Evolutionary conservation across 2,113 vertebrate species (phyloP).

Genomic region (Scopus umbretta): DNA sequence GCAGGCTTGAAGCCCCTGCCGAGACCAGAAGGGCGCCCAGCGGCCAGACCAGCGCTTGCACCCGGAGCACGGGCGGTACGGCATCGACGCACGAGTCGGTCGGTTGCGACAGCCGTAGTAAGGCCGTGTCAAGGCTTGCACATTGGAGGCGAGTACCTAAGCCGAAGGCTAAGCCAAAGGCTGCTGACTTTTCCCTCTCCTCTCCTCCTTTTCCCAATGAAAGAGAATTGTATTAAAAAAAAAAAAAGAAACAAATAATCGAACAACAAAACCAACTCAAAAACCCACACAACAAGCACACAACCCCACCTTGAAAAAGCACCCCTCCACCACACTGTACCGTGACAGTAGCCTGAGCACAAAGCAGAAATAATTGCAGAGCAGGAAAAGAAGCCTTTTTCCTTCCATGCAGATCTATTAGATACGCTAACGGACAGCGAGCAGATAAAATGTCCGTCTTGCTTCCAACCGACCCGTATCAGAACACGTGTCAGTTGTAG

Average conservation of each 20-base stretch:
- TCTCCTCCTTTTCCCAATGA: not conserved
- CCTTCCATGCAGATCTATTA: not conserved
- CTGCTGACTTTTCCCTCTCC: not conserved
- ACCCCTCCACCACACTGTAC: no score
- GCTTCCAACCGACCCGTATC: not conserved
- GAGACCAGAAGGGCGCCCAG: no score
- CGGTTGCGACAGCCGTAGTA: accelerated
- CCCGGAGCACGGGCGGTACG: not conserved
- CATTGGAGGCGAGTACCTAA: accelerated
- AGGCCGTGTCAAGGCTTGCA: not conserved
- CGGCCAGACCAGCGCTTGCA: not conserved
- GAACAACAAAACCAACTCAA: not conserved
- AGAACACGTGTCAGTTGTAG: no score
- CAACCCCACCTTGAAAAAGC: not conserved
- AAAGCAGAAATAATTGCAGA: not conserved
- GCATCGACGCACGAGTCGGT: not conserved
- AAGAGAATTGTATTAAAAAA: not conserved
- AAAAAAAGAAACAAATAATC: not conserved
- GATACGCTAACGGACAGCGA: not conserved
- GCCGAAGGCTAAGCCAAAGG: not conserved
- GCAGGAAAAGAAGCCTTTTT: no score
- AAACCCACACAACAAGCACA: not conserved
- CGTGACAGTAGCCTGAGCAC: not conserved
- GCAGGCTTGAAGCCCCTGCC: no score
- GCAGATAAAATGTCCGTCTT: not conserved